Conservation (phyloP, 2,888 invertebrate species). For the Actias luna region DNA sequence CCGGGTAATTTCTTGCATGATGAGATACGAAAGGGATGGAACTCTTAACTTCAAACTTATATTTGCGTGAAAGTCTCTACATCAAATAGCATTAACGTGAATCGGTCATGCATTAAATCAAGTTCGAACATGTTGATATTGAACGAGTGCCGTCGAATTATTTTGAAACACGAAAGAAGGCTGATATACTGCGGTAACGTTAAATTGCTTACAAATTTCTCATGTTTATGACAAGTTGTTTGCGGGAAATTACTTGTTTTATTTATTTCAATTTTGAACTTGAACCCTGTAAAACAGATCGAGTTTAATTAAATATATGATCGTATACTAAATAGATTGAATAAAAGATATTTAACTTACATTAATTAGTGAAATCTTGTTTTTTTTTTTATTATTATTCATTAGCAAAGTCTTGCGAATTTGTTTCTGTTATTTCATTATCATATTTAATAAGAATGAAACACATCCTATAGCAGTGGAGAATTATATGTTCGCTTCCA, state of each 20-base stretch:
- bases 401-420: too few relatives aligned
- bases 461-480: too few relatives aligned
- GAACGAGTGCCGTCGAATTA: constrained; percentile 11
- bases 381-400: too few relatives aligned
- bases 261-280: background rate
- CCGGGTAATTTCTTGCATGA: constrained; percentile 48
- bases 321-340: too few relatives aligned
- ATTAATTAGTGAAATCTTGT: too few relatives aligned
- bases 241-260: background rate
- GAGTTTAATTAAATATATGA: too few relatives aligned
- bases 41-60: constrained; percentile 34
- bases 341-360: too few relatives aligned
- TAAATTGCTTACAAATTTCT: constrained; percentile 3
- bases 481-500: too few relatives aligned
- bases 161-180: constrained; percentile 8
- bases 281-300: too few relatives aligned
- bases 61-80: constrained; percentile 29
- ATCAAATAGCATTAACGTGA: constrained; percentile 36
- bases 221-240: background rate
- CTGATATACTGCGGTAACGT: background rate
- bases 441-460: too few relatives aligned
- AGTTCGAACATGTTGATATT: constrained; percentile 15
- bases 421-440: too few relatives aligned
- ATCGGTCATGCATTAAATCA: constrained; percentile 53
- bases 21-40: constrained; percentile 34